Evolutionary conservation across 2,797 vertebrate species (phyloP).

Genomic region (Nannoperca obscura): DNA sequence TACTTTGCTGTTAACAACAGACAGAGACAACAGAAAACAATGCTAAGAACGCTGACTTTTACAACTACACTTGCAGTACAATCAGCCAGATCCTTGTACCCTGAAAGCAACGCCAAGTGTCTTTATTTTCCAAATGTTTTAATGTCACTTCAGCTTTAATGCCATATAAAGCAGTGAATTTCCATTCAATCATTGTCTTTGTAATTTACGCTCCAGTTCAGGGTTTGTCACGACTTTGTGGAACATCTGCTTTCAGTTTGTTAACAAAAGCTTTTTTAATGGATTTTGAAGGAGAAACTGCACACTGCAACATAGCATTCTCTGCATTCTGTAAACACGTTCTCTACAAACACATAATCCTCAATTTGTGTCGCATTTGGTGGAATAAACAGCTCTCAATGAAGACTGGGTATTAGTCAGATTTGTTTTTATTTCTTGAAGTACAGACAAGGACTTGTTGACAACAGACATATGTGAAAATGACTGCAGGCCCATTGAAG

Average conservation of each 20-base stretch:
- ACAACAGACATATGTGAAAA: constrained; percentile 7
- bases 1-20: background rate
- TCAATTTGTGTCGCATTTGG: constrained; percentile 47
- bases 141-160: constrained; percentile 14
- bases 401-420: background rate
- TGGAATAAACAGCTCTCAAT: constrained; percentile 18
- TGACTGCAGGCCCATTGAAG: background rate
- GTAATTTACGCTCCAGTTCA: constrained; percentile 23
- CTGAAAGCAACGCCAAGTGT: constrained; percentile 6
- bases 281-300: constrained; percentile 31
- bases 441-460: background rate
- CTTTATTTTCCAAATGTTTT: constrained; percentile 25
- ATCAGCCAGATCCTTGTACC: background rate
- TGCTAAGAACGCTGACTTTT: constrained; percentile 4
- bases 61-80: background rate
- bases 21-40: background rate
- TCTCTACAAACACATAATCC: constrained; percentile 45
- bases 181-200: constrained; percentile 51
- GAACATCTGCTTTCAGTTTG: constrained; percentile 72
- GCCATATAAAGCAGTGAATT: constrained; percentile 29
- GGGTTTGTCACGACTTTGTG: constrained; percentile 35
- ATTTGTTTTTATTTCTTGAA: background rate
- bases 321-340: constrained; percentile 41
- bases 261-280: constrained; percentile 54
- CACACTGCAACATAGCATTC: constrained; percentile 35